Base-by-base conservation (phyloP, 92 coral and sea anemone genomes). In the Anthopleura xanthogrammica region DNA sequence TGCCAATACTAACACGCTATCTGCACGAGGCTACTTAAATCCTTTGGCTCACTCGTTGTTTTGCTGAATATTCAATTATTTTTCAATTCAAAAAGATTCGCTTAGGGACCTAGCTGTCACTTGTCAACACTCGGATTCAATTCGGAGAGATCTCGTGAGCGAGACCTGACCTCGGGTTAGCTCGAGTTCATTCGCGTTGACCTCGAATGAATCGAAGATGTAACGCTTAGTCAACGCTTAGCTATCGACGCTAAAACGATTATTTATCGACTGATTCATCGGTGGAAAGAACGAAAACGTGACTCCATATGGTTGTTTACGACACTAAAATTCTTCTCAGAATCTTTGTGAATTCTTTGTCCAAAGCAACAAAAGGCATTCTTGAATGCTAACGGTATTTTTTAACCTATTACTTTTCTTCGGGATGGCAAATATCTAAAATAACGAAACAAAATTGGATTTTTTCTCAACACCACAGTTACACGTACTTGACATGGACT, bases 1-100 rank as follows among this genome's bases (percentile, higher is more conserved):
- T 65, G 75, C 86, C 86, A 87, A 87, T 87, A 77, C 70, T 43
- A 66, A 42, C 90, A 88, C 90, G 90, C 54, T 88, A 79, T 29
- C 77, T 50, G 82, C 90, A 88, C 90, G 90, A 74, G 90, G 90
- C 81, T 36, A 81, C 72, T 73, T 83, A 68, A 52, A 74, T 79
- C 57, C 23, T 39, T 64, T 1, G 24, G 17, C 19, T 58, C 65
- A 66, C 77, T 73, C 42, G 57, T 8, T 81, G 77, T 81, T 81
- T 74, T 48, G 77, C 66, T 79, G 85, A 86, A 82, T 50, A 72
- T 86, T 41, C 77, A 54, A 86, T 86, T 64, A 74, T 86, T 86
- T 88, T 46, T 62, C 84, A 46, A 50, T 42, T 68, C 78, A 60
- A 71, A 9, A 43, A 70, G 66, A 46, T 22, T 24, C 48, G 77